These are phyloP conservation scores for Atherinosoma microstoma DNA, from an alignment of 2,797 vertebrate genomes.

Conservation along the genomic window DNA sequence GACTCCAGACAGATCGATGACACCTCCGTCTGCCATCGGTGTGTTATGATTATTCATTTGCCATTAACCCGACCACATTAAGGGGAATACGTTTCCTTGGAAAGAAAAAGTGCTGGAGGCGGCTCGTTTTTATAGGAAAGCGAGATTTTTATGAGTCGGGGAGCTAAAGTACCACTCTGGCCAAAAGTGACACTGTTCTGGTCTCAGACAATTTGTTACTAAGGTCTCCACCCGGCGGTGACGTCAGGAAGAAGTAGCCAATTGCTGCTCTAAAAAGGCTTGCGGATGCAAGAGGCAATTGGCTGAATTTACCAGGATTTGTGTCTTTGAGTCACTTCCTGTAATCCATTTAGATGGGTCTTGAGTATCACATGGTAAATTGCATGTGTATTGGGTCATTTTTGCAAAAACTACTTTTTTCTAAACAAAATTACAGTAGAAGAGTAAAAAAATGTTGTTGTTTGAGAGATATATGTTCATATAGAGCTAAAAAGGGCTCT, in stretches of 20 bases:
- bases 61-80: conserved; percentile 80
- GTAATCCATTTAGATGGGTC: conserved; percentile 25
- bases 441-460: conserved; percentile 2
- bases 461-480: conserved; percentile 6
- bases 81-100: conserved; percentile 65
- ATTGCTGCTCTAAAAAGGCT: conserved; percentile 28
- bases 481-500: background rate
- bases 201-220: conserved; percentile 61
- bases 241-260: conserved; percentile 59
- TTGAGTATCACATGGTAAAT: conserved; percentile 4
- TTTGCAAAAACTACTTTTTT: conserved; percentile 8
- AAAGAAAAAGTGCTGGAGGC: conserved; percentile 66
- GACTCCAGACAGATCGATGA: conserved; percentile 94
- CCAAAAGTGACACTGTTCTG: conserved; percentile 45
- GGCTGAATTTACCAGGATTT: conserved; percentile 39
- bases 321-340: conserved; percentile 11
- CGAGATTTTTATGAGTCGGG: conserved; percentile 56
- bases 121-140: conserved; percentile 74
- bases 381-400: background rate
- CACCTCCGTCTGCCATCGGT: conserved; percentile 86
- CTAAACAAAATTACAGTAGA: background rate
- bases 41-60: conserved; percentile 91
- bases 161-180: conserved; percentile 41
- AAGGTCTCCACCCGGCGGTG: conserved; percentile 57
- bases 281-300: conserved; percentile 23